Percentiles rank a stretch among this genome's conserved stretches.
These are phyloP conservation scores for Natator depressus DNA, from an alignment of 2,113 vertebrate species.

Conservation along the genomic window DNA sequence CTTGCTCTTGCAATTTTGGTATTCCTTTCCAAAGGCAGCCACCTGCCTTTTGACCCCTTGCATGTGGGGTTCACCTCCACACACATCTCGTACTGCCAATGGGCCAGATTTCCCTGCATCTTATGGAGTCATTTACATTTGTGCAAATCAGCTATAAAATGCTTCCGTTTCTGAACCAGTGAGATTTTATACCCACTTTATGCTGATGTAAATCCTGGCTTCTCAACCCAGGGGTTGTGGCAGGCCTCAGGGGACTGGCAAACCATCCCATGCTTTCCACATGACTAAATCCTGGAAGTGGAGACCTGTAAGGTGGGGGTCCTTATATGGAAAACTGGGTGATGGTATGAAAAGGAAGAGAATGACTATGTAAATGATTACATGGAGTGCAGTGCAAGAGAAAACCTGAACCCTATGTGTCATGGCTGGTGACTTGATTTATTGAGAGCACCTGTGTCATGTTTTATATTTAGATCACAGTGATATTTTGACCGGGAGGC, in stretches of 20 bases:
- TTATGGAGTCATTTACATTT: background rate
- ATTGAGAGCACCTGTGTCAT: background rate
- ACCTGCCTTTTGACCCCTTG: background rate
- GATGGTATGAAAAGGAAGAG: background rate
- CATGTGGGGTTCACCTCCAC: background rate
- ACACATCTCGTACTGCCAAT: background rate
- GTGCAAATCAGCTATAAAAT: background rate
- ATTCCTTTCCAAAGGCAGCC: background rate
- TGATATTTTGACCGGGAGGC: background rate
- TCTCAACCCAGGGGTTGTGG: background rate
- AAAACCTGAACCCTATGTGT: background rate
- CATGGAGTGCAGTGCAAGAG: background rate
- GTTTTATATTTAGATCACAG: background rate
- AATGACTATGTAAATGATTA: background rate
- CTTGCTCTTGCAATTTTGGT: rapidly evolving
- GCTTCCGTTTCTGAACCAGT: background rate
- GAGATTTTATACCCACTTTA: background rate
- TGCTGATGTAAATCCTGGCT: background rate
- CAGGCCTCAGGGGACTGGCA: background rate
- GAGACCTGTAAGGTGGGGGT: background rate
- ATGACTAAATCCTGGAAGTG: background rate
- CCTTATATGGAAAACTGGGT: background rate
- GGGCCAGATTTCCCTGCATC: background rate
- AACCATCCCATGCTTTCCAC: background rate
- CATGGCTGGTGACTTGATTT: background rate